A percentile compares a stretch with the other conserved stretches of the same genome.
phyloP scores from a whole-genome alignment of 2,888 invertebrate genomes.

The Caenorhabditis sulstoni region DNA sequence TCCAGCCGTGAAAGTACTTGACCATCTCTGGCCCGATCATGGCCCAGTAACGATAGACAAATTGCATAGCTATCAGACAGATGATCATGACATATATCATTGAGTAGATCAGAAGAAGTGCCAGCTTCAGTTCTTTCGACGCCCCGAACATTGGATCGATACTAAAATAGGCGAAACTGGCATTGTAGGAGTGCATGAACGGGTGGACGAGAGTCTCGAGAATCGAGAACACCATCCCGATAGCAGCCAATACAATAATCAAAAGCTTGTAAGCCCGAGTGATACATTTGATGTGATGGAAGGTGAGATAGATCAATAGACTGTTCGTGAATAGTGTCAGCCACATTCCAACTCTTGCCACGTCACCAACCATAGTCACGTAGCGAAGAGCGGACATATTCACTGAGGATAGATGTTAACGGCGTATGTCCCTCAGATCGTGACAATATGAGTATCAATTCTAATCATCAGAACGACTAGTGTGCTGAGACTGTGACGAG shows the following conservation, averaged over 20 bases:
- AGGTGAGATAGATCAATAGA: background rate
- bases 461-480: no score
- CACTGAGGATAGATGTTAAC: no score
- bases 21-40: background rate
- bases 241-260: background rate
- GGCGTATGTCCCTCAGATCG: no score
- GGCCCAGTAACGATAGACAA: conserved; percentile 29
- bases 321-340: background rate
- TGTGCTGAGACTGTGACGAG: no score
- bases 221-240: conserved; percentile 10
- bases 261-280: background rate
- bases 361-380: no score
- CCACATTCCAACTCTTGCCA: no score
- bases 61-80: conserved; percentile 9
- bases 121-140: background rate
- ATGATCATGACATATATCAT: conserved; percentile 14
- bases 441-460: no score
- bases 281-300: background rate
- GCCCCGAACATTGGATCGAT: conserved; percentile 12
- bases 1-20: background rate
- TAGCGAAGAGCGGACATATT: no score
- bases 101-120: conserved; percentile 4
- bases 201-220: conserved; percentile 17
- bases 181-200: conserved; percentile 25
- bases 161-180: conserved; percentile 29